Evolutionary conservation across 2,888 invertebrate genomes (phyloP).

Genomic region (Diploptera punctata): DNA sequence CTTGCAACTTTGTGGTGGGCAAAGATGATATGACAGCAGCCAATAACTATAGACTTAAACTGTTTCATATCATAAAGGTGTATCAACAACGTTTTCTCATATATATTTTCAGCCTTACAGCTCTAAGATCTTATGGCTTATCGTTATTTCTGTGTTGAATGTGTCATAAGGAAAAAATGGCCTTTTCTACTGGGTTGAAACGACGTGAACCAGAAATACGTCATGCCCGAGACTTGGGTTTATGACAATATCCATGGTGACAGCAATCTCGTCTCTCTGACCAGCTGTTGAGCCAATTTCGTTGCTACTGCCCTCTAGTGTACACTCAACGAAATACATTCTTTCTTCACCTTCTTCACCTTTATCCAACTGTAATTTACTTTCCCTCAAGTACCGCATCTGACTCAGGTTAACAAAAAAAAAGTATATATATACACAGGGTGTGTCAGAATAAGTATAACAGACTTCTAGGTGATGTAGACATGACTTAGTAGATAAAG

Average conservation of each 20-base stretch:
- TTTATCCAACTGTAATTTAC: too few species aligned
- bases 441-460: too few species aligned
- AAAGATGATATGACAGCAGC: not conserved
- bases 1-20: not conserved
- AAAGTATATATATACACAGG: too few species aligned
- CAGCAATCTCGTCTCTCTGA: slow-evolving; percentile 12
- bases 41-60: not conserved
- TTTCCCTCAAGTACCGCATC: too few species aligned
- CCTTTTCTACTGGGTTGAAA: not conserved
- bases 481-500: too few species aligned
- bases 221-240: not conserved
- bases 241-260: not conserved
- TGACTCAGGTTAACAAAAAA: too few species aligned
- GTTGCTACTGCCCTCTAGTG: not conserved
- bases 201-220: slow-evolving; percentile 5
- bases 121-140: not conserved
- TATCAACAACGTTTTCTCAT: not conserved
- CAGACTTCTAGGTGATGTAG: too few species aligned
- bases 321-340: not conserved
- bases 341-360: too few species aligned
- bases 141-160: not conserved
- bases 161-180: not conserved
- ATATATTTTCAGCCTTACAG: not conserved
- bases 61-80: not conserved
- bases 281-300: slow-evolving; percentile 12